Evolutionary conservation across 2,797 vertebrate genomes (phyloP).

Genomic region (Anguilla marmorata): DNA sequence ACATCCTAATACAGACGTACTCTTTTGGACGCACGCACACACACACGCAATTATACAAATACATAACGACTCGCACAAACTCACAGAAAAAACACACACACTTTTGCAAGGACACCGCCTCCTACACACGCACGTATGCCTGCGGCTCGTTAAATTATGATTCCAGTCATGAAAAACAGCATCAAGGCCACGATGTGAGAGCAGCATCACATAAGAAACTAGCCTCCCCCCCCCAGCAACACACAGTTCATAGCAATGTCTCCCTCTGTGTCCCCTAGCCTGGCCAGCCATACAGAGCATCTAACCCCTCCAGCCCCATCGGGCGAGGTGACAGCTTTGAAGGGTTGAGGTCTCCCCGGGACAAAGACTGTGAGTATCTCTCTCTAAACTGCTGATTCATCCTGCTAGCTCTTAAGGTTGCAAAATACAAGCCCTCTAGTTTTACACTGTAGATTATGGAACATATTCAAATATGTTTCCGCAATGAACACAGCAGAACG

Average conservation of each 20-base stretch:
- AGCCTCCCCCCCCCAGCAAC: not conserved
- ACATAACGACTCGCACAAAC: too few relatives aligned
- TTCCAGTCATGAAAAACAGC: not conserved
- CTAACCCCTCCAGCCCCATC: conserved; percentile 58
- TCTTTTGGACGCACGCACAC: too few relatives aligned
- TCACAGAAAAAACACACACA: not conserved
- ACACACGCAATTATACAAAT: too few relatives aligned
- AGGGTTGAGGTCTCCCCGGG: conserved; percentile 66
- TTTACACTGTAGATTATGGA: not conserved
- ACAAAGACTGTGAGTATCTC: conserved; percentile 65
- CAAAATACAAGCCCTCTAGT: not conserved
- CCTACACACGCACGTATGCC: not conserved
- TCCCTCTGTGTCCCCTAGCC: conserved; percentile 51
- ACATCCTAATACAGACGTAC: too few relatives aligned
- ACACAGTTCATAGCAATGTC: not conserved
- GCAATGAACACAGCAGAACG: not conserved
- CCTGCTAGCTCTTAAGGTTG: not conserved
- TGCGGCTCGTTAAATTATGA: not conserved
- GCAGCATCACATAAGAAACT: not conserved
- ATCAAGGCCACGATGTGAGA: not conserved
- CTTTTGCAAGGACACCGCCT: not conserved
- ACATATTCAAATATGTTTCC: not conserved
- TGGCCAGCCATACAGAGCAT: conserved; percentile 68
- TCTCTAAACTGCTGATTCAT: not conserved
- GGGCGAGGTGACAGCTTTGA: conserved; percentile 71